Base-by-base conservation (phyloP, 1,140 invertebrate species). In the Bombus superbus region DNA sequence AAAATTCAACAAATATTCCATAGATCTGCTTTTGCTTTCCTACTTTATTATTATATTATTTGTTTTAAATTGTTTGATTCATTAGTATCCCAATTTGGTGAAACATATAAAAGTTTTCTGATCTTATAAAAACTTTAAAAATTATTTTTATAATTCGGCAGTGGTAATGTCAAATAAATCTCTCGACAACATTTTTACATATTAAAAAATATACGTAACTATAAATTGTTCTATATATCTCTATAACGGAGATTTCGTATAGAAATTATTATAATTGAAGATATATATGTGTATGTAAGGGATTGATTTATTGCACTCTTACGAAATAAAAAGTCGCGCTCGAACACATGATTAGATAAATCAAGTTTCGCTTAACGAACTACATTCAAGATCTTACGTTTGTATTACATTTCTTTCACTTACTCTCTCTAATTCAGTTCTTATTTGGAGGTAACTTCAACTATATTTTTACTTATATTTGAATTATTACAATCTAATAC, bases 311-410 rank as follows among this genome's bases (percentile, higher is more conserved):
- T 83, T 32, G 35, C 66, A 35, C 1, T 47, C 53, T 80, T 73
- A 80, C 15, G 59, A 80, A 47, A 80, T 57, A 44, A n/a, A n/a
- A 78, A 22, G 62, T 77, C 62, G 0, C 13, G 2, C 11, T 25
- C 28, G n/a, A 77, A 15, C 22, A 53, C 4, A 28, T 38, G 83
- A 85, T 85, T 80, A 85, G 83, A 85, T 85, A 80, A 85, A 53
- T 28, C 18, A 18, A 73, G 8, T 28, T 71, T 38, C 22, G 40
- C 57, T 28, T 32, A 4, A 0, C 0, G 25, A 69, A 57, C 28
- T 35, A 42, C 11, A 32, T 66, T 76, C 32, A 42, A 57, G 22
- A 22, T 72, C n/a, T 11, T 32, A 22, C 11, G 18, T 53, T 22
- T 22, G 47, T 53, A 53, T 22, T 53, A 53, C 28, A 72, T 25